Percentiles rank a stretch among this genome's conserved stretches.
These are phyloP conservation scores for Isotomurus palustris DNA, from an alignment of 2,888 invertebrate genomes.

Conservation along the genomic window DNA sequence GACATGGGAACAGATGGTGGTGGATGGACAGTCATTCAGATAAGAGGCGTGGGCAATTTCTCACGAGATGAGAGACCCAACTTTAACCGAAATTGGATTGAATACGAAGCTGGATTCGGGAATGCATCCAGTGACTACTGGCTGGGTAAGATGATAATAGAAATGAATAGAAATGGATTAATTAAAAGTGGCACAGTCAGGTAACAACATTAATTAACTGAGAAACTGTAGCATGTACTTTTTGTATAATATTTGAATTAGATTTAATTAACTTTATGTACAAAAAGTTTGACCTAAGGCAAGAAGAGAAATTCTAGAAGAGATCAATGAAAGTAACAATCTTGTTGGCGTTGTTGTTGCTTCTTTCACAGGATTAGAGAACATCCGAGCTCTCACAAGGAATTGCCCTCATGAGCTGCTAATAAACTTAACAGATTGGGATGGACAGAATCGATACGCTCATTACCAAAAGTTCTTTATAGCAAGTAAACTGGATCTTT, in stretches of 20 bases:
- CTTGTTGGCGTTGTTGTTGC: too few relatives aligned
- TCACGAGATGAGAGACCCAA: conserved; percentile 19
- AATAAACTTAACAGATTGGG: conserved; percentile 36
- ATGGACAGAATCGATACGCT: conserved; percentile 24
- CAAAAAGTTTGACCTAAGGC: too few relatives aligned
- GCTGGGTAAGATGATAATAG: conserved; percentile 23
- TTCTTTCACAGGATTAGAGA: conserved; percentile 24
- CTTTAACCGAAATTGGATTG: conserved; percentile 35
- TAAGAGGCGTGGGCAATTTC: conserved; percentile 18
- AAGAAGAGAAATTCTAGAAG: too few relatives aligned
- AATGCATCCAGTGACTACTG: conserved; percentile 29
- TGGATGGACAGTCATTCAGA: conserved; percentile 37
- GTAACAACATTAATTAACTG: too few relatives aligned
- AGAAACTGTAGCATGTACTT: too few relatives aligned
- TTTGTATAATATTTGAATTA: neutral
- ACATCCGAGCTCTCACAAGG: conserved; percentile 19
- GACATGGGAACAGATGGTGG: conserved; percentile 35
- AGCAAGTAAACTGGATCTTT: conserved; percentile 20
- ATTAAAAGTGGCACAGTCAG: neutral
- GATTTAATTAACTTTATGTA: too few relatives aligned
- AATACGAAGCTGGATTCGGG: conserved; percentile 38
- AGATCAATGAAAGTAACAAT: too few relatives aligned
- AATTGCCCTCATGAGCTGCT: conserved; percentile 30
- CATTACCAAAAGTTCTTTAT: conserved; percentile 27
- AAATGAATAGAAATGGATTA: neutral